These are phyloP conservation scores for Diceros bicornis DNA, from an alignment of 2,797 vertebrate species.

Conservation along the genomic window DNA sequence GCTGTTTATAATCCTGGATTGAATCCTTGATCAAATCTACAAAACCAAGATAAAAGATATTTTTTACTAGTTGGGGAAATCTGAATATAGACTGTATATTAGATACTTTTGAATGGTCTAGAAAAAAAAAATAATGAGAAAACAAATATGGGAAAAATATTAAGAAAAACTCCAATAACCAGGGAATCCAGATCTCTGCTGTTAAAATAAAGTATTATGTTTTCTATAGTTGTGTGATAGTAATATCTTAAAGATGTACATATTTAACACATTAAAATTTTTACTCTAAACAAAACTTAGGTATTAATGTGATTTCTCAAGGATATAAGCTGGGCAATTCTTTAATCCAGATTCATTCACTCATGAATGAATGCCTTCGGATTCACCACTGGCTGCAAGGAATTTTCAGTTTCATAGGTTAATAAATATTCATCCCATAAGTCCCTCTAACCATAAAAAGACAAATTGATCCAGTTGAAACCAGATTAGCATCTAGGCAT, in stretches of 20 bases:
- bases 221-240: not conserved
- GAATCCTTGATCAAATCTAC: slow-evolving; percentile 4
- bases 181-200: not conserved
- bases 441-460: not conserved
- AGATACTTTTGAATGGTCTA: not conserved
- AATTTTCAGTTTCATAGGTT: not conserved
- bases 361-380: not conserved
- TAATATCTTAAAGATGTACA: not conserved
- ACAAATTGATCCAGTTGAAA: not conserved
- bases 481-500: not conserved
- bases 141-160: not conserved
- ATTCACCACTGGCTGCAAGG: not conserved
- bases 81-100: not conserved
- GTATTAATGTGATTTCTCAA: not conserved
- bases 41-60: not conserved
- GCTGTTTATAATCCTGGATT: not conserved
- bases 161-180: not conserved
- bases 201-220: slow-evolving; percentile 10
- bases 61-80: not conserved
- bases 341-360: not conserved
- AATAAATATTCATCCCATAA: not conserved
- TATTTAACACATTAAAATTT: slow-evolving; percentile 3
- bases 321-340: not conserved
- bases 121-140: not conserved
- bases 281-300: slow-evolving; percentile 21